Evolutionary conservation across 2,888 invertebrate species (phyloP).

Genomic region (Drosophila affinis): DNA sequence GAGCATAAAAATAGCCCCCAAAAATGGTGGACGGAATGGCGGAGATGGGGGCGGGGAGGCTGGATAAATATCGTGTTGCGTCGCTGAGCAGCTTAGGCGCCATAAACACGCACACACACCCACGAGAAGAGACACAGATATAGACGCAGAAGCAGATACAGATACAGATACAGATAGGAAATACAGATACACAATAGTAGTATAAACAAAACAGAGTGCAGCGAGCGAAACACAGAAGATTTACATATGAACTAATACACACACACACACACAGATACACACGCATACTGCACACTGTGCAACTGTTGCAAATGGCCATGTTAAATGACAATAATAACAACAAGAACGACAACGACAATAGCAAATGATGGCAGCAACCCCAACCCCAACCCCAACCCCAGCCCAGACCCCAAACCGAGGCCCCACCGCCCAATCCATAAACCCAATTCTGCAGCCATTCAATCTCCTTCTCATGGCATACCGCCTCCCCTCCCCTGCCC

Average conservation of each 20-base stretch:
- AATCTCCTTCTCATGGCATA: slow-evolving; percentile 14
- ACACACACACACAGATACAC: slow-evolving; percentile 19
- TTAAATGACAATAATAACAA: slow-evolving; percentile 63
- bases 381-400: background rate
- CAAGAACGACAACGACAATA: slow-evolving; percentile 30
- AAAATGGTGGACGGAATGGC: slow-evolving; percentile 42
- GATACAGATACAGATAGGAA: slow-evolving; percentile 30
- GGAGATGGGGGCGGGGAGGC: slow-evolving; percentile 12
- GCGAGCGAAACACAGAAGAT: slow-evolving; percentile 62
- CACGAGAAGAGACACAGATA: slow-evolving; percentile 35
- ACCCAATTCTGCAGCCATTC: slow-evolving; percentile 12
- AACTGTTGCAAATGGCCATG: slow-evolving; percentile 54
- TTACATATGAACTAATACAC: slow-evolving; percentile 63
- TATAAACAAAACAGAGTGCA: slow-evolving; percentile 25
- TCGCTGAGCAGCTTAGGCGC: slow-evolving; percentile 74
- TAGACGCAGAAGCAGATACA: slow-evolving; percentile 35
- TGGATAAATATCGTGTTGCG: slow-evolving; percentile 78
- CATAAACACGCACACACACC: slow-evolving; percentile 51
- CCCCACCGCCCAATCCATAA: slow-evolving; percentile 10
- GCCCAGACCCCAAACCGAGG: slow-evolving; percentile 27
- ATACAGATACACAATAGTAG: slow-evolving; percentile 16
- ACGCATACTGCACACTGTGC: slow-evolving; percentile 12
- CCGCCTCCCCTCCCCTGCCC: slow-evolving; percentile 14
- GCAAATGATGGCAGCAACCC: slow-evolving; percentile 41
- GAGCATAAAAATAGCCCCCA: slow-evolving; percentile 61